Conservation (phyloP, 2,113 vertebrate species). For the Myiopsitta monachus region DNA sequence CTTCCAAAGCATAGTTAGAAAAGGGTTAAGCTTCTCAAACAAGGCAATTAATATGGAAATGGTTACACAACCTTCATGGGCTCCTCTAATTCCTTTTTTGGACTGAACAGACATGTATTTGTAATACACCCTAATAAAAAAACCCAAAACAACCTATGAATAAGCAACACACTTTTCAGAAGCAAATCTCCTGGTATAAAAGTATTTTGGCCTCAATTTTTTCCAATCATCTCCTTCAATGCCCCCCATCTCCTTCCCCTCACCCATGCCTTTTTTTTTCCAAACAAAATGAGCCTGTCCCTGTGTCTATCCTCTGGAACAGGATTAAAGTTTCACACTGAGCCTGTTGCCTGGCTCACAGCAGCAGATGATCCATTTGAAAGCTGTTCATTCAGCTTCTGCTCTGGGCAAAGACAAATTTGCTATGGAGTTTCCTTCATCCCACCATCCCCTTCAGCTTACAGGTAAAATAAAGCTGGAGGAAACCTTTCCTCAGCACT, state of each 20-base stretch:
- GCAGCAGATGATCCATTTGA: neutral
- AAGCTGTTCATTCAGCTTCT: neutral
- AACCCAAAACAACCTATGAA: neutral
- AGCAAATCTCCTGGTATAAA: neutral
- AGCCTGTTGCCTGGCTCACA: neutral
- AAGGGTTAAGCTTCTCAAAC: neutral
- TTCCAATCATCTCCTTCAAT: neutral
- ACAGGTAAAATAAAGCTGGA: neutral
- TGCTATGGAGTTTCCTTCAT: neutral
- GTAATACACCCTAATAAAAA: neutral
- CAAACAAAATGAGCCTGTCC: conserved; percentile 12
- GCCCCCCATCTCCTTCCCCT: neutral
- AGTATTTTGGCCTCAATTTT: neutral
- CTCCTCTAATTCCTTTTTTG: conserved; percentile 7
- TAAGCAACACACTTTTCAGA: conserved; percentile 10
- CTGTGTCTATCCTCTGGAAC: neutral
- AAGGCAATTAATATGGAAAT: neutral
- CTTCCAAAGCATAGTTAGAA: neutral
- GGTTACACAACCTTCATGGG: neutral
- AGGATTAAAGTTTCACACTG: conserved; percentile 8
- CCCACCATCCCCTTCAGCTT: neutral
- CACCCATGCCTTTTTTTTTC: neutral
- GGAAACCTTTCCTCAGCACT: neutral
- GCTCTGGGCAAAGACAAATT: neutral
- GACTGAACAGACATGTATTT: neutral